A percentile compares a stretch with the other conserved stretches of the same genome.
Conservation (phyloP, 2,888 invertebrate genomes). For the Cephalotes varians region DNA sequence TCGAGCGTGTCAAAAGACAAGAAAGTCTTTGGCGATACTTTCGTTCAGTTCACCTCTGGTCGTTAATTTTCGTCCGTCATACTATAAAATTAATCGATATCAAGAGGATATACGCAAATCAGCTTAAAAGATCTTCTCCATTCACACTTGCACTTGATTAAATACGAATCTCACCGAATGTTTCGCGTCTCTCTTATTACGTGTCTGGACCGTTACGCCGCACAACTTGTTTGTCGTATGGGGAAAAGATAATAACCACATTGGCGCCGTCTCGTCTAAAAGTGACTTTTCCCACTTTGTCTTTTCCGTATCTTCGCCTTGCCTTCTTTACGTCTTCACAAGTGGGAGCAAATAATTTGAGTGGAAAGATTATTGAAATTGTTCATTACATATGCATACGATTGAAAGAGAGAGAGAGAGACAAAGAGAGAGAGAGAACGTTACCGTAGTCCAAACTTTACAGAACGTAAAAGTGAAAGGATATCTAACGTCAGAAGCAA, state of each 20-base stretch:
- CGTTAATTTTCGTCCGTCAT: conserved; percentile 17
- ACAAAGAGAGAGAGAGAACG: neutral
- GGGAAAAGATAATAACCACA: conserved; percentile 27
- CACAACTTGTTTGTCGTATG: conserved; percentile 45
- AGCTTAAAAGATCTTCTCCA: neutral
- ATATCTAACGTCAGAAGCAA: neutral
- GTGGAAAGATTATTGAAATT: conserved; percentile 2
- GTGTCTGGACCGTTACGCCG: conserved; percentile 28
- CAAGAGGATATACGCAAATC: neutral
- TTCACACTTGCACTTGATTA: neutral
- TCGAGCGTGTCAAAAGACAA: conserved; percentile 31
- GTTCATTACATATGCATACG: neutral
- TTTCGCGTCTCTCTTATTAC: conserved; percentile 25
- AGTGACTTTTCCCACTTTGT: conserved; percentile 27
- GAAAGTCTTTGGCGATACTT: conserved; percentile 30
- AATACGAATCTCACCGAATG: neutral
- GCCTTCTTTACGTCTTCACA: conserved; percentile 43
- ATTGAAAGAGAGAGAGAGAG: too few relatives aligned
- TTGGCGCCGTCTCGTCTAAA: conserved; percentile 62
- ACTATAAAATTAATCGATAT: conserved; percentile 21
- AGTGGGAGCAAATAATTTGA: neutral
- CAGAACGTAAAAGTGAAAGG: conserved; percentile 31
- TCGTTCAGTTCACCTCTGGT: conserved; percentile 9
- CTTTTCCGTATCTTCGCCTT: conserved; percentile 53
- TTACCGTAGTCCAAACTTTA: conserved; percentile 16